phyloP scores from a whole-genome alignment of 1,140 invertebrate species.

The Parasteatoda tepidariorum region DNA sequence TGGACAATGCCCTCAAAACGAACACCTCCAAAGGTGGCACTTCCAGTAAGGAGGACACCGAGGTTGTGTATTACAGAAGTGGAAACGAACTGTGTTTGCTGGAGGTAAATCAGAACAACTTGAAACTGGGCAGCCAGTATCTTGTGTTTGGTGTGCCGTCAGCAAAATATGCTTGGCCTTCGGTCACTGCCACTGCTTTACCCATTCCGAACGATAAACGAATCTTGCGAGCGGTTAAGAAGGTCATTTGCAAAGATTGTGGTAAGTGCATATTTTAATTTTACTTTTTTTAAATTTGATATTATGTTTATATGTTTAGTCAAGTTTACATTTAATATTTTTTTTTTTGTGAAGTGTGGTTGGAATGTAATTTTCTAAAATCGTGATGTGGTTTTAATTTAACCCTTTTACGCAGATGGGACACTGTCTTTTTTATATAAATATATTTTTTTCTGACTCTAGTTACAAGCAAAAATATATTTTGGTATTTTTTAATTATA shows the following conservation, averaged over 20 bases:
- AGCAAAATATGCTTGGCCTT: constrained; percentile 6
- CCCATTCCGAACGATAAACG: constrained; percentile 58
- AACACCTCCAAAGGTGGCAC: neutral
- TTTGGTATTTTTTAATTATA: no score
- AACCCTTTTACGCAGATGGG: no score
- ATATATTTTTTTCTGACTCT: no score
- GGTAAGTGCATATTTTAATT: constrained; percentile 28
- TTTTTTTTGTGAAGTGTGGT: no score
- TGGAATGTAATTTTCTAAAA: no score
- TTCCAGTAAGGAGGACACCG: constrained; percentile 31
- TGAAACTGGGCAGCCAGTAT: constrained; percentile 48
- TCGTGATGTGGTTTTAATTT: no score
- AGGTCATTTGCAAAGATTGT: constrained; percentile 40
- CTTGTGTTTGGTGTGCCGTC: constrained; percentile 27
- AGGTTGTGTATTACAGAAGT: constrained; percentile 40
- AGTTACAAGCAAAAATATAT: no score
- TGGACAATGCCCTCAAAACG: constrained; percentile 33
- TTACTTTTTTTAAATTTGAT: neutral
- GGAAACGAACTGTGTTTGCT: constrained; percentile 28
- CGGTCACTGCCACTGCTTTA: constrained; percentile 43
- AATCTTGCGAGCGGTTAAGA: constrained; percentile 51
- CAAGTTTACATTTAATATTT: no score
- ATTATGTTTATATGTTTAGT: no score
- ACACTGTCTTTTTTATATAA: no score
- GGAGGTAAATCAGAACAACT: constrained; percentile 44